Evolutionary conservation across 2,888 invertebrate species (phyloP).

Genomic region (Oxytorus armatus): DNA sequence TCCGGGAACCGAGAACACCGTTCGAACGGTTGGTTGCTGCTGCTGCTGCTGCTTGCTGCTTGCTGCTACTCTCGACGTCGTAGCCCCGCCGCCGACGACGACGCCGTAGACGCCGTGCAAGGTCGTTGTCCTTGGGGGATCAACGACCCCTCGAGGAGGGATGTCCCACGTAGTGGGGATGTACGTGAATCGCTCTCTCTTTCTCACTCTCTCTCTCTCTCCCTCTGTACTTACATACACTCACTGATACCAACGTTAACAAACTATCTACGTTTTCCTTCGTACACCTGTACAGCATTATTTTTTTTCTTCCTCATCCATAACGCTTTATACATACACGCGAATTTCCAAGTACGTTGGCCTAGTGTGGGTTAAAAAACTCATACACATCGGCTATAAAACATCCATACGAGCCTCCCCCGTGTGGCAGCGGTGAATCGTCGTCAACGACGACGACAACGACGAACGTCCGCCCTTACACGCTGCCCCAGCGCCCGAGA

Average conservation of each 20-base stretch:
- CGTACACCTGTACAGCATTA: conserved; percentile 9
- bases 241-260: conserved; percentile 19
- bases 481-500: not conserved
- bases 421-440: too few relatives aligned
- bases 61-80: conserved; percentile 74
- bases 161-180: conserved; percentile 74
- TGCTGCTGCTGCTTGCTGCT: conserved; percentile 56
- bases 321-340: not conserved
- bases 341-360: not conserved
- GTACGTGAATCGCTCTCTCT: conserved; percentile 68
- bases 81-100: conserved; percentile 32
- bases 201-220: conserved; percentile 17
- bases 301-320: not conserved
- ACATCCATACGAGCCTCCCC: not conserved
- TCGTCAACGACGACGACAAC: too few relatives aligned
- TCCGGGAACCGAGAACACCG: conserved; percentile 82
- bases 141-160: conserved; percentile 83
- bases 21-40: conserved; percentile 79
- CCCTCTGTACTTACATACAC: conserved; percentile 19
- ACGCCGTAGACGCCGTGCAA: conserved; percentile 75
- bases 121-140: conserved; percentile 85
- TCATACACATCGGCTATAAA: conserved; percentile 1
- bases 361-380: not conserved
- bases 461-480: conserved; percentile 6
- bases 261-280: conserved; percentile 22